A percentile compares a stretch with the other conserved stretches of the same genome.
Evolutionary conservation across 2,113 vertebrate species (phyloP).

Genomic region (Copsychus sechellarum): DNA sequence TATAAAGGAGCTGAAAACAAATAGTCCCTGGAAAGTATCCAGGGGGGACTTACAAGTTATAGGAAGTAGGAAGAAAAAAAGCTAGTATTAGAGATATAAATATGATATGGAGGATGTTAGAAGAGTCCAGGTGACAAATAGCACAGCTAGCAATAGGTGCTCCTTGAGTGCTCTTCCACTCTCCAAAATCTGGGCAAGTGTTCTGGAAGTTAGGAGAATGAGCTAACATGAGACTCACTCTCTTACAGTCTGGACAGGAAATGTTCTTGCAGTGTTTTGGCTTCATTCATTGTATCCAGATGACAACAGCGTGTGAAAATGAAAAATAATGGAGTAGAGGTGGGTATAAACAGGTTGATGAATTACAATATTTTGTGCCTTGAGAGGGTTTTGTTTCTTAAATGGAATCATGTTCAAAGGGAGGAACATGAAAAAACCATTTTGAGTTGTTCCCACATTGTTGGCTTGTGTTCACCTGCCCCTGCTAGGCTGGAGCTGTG

Average conservation of each 20-base stretch:
- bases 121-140: background rate
- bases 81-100: background rate
- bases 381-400: background rate
- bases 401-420: background rate
- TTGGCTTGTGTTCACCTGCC: background rate
- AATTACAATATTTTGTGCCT: background rate
- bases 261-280: background rate
- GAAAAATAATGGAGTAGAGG: background rate
- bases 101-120: background rate
- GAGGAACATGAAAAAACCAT: background rate
- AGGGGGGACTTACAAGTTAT: background rate
- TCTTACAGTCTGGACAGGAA: background rate
- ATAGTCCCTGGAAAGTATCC: background rate
- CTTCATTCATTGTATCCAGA: background rate
- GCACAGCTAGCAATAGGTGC: background rate
- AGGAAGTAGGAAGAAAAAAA: background rate
- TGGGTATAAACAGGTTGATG: background rate
- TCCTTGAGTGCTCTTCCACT: background rate
- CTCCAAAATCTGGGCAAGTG: background rate
- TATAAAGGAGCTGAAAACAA: background rate
- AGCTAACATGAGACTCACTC: background rate
- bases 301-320: conserved; percentile 2
- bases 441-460: background rate
- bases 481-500: background rate
- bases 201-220: background rate